A percentile compares a stretch with the other conserved stretches of the same genome.
These are phyloP conservation scores for Anaspis maculata DNA, from an alignment of 2,888 invertebrate species.

Conservation along the genomic window DNA sequence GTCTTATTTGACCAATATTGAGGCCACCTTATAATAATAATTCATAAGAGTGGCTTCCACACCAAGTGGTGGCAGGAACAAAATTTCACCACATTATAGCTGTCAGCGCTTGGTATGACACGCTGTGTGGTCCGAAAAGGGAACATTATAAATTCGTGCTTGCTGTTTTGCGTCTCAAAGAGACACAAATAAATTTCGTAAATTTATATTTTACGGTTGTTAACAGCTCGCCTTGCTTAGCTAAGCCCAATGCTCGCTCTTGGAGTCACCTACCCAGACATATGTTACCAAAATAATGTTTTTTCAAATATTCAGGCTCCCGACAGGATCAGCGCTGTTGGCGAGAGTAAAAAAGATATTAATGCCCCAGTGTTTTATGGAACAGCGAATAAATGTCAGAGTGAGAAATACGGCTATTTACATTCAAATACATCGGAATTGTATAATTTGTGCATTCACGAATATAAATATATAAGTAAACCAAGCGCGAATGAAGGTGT, in stretches of 20 bases:
- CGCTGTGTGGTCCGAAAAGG: constrained; percentile 23
- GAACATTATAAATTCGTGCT: constrained; percentile 16
- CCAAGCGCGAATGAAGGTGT: too few species aligned
- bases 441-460: too few species aligned
- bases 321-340: too few species aligned
- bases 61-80: constrained; percentile 3
- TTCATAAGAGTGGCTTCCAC: too few species aligned
- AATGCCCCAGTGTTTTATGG: constrained; percentile 11
- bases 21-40: too few species aligned
- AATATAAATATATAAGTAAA: too few species aligned
- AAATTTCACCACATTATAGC: constrained; percentile 8
- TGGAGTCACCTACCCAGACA: constrained; percentile 10
- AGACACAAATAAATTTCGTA: constrained; percentile 15
- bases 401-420: constrained; percentile 13
- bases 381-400: constrained; percentile 13
- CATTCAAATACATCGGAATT: constrained; percentile 11
- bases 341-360: constrained; percentile 10
- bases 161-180: constrained; percentile 10
- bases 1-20: too few species aligned
- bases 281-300: constrained; percentile 11
- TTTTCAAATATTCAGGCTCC: constrained; percentile 10
- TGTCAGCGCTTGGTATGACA: constrained; percentile 4
- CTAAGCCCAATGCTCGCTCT: too few species aligned
- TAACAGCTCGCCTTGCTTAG: too few species aligned
- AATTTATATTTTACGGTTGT: constrained; percentile 13